Conservation (phyloP, 2,113 vertebrate genomes). For the Origma solitaria region DNA sequence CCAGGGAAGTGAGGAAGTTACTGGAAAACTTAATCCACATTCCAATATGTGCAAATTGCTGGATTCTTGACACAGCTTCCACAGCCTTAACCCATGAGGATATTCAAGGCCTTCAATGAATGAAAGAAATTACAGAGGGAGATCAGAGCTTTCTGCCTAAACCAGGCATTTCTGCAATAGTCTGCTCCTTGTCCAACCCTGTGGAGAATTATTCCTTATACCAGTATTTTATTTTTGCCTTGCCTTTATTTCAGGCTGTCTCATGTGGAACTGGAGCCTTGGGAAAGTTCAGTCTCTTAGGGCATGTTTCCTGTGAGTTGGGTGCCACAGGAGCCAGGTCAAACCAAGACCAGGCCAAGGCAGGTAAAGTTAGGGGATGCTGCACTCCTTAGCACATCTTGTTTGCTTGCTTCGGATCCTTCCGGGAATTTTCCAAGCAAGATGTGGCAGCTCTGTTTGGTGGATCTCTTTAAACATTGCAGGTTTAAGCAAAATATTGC, state of each 20-base stretch:
- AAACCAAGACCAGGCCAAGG: not conserved
- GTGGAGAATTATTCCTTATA: not conserved
- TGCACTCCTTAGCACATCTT: not conserved
- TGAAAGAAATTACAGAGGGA: not conserved
- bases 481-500: not conserved
- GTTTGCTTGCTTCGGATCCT: not conserved
- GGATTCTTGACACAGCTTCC: not conserved
- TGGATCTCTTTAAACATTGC: not conserved
- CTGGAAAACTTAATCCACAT: not conserved
- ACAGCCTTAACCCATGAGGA: not conserved
- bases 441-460: not conserved
- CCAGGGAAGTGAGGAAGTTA: not conserved
- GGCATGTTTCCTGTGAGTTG: not conserved
- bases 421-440: not conserved
- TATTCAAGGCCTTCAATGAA: not conserved
- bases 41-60: not conserved
- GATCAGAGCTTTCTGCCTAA: not conserved
- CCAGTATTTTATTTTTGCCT: not conserved
- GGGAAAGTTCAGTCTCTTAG: not conserved
- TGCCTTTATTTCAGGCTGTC: not conserved
- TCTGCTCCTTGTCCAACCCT: not conserved
- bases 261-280: not conserved
- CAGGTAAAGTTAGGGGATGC: accelerated
- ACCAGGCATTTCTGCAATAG: not conserved
- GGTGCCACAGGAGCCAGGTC: not conserved